A percentile compares a stretch with the other conserved stretches of the same genome.
These are phyloP conservation scores for Galerucella pusilla DNA, from an alignment of 2,888 invertebrate species.

Conservation along the genomic window DNA sequence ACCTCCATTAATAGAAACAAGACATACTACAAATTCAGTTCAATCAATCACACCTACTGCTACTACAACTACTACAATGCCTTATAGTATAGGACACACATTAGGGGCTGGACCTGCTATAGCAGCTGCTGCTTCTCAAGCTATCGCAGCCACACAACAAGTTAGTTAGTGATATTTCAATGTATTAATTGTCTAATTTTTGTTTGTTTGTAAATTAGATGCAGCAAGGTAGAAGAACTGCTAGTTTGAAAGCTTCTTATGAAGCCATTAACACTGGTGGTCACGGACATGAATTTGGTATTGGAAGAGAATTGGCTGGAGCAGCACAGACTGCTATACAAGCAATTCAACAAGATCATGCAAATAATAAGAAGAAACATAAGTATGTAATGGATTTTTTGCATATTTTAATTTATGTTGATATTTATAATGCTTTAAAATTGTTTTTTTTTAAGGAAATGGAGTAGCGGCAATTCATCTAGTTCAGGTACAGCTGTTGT, in stretches of 20 bases:
- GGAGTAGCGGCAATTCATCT: conserved; percentile 50
- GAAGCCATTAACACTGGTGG: conserved; percentile 83
- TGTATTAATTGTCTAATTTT: neutral
- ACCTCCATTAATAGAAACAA: conserved; percentile 55
- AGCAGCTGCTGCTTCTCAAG: conserved; percentile 94
- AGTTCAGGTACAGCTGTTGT: conserved; percentile 59
- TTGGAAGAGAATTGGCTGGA: conserved; percentile 77
- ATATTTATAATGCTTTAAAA: neutral
- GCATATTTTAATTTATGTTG: neutral
- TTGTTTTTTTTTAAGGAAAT: conserved; percentile 55
- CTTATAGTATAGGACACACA: conserved; percentile 82
- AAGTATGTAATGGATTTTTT: conserved; percentile 59
- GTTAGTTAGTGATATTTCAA: conserved; percentile 59
- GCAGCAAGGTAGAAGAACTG: conserved; percentile 93
- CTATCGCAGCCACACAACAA: conserved; percentile 95
- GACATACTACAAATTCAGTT: conserved; percentile 50
- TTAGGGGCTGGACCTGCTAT: conserved; percentile 88
- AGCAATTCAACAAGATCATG: conserved; percentile 71
- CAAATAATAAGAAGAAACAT: conserved; percentile 73
- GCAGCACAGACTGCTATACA: conserved; percentile 80
- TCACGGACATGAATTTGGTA: conserved; percentile 74
- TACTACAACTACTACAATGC: conserved; percentile 65
- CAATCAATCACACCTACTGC: conserved; percentile 46
- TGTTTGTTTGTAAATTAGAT: conserved; percentile 69
- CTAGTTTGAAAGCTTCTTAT: conserved; percentile 94